Percentiles rank a stretch among this genome's conserved stretches.
phyloP scores from a whole-genome alignment of 2,888 invertebrate species.

The Torymus texanus region DNA sequence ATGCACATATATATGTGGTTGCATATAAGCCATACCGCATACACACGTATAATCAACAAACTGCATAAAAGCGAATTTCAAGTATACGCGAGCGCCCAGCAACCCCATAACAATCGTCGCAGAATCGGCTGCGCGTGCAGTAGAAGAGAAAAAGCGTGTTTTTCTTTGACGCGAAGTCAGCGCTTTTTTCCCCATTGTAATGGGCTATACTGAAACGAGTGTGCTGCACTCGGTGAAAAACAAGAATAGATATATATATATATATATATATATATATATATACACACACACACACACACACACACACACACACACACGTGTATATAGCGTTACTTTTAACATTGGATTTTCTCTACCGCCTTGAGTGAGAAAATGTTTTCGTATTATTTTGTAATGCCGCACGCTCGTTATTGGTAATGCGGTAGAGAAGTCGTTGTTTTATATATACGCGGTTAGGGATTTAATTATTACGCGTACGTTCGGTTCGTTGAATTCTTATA shows the following conservation, averaged over 20 bases:
- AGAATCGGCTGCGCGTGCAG: neutral
- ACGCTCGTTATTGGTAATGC: too few relatives aligned
- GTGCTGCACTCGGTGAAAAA: constrained; percentile 17
- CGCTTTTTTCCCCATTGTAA: constrained; percentile 45
- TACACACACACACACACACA: too few relatives aligned
- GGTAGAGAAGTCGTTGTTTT: too few relatives aligned
- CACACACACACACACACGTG: too few relatives aligned
- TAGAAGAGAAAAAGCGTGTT: constrained; percentile 33
- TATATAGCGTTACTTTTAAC: constrained; percentile 2
- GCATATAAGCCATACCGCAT: neutral
- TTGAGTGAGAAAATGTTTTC: neutral
- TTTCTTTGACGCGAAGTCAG: constrained; percentile 53
- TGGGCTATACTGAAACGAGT: neutral
- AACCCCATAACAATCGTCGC: constrained; percentile 41
- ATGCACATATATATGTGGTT: too few relatives aligned
- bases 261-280: constrained; percentile 8
- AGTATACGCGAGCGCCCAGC: constrained; percentile 28
- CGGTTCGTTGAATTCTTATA: too few relatives aligned
- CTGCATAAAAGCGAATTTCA: constrained; percentile 50
- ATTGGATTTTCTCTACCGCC: constrained; percentile 10
- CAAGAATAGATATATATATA: constrained; percentile 30
- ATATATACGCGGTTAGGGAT: too few relatives aligned
- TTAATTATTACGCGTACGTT: too few relatives aligned
- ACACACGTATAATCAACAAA: neutral
- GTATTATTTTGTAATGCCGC: too few relatives aligned